Evolutionary conservation across 1,140 invertebrate species (phyloP), one percentile per base, ranked within the genome.

Genomic region (Calosoma granatense): DNA sequence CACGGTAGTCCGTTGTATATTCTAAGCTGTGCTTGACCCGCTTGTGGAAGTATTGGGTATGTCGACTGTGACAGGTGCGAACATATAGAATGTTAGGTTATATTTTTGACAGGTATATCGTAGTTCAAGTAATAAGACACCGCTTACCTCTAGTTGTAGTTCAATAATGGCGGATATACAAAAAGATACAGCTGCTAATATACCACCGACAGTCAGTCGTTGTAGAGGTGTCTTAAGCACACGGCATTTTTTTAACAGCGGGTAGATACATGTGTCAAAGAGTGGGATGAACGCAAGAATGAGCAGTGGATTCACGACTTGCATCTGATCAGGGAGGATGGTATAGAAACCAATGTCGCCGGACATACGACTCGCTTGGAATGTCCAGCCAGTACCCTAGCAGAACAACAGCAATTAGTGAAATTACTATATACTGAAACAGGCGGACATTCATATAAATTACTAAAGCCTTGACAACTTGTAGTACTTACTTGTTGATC

Each of bases 301-400:
- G 2, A 94, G 73, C 1, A 97, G 66, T 0, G 94, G 90, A 70
- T 94, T 94, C 1, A 94, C 66, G 0, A 90, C 86, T 74, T 68
- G 89, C 79, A 96, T 86, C 71, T 96, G 93, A 72, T 97, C 93
- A 0, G 94, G 89, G 60, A 92, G 83, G 11, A 96, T 74, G 0
- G 76, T 74, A 15, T 79, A 79, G 56, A 77, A 79, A 1, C 82
- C 79, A 1, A 95, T 68, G n/a, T 81, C 69, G 9, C 94, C 92
- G 67, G 93, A 76, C 90, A 98, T 94, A 60, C 85, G 79, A 0
- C 85, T 84, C 6, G 94, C 94, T 79, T 98, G 94, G 58, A 97
- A 82, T 0, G 92, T 95, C 95, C 95, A 98, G 51, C 88, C 79
- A 0, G 94, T 97, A 12, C 92, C 94, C 81, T 86, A 61, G 17